Evolutionary conservation across 2,797 vertebrate species (phyloP), one percentile per base, ranked within the genome.

Genomic region (Rhodeus uyekii): DNA sequence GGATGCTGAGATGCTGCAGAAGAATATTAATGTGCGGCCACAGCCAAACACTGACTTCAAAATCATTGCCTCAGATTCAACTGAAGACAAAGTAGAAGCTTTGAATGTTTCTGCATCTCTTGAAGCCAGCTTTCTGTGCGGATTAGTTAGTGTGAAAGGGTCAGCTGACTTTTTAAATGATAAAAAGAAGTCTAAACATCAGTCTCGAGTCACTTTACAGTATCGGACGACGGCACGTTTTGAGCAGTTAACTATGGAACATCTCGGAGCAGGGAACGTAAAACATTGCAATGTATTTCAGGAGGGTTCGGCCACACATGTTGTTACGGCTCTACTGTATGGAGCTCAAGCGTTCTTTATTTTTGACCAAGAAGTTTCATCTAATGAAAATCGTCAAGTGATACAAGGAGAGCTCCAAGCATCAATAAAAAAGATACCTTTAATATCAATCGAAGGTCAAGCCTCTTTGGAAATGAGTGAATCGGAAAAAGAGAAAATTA

Each of bases 301-400:
- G 0, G 0, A 88, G 73, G 3, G 83, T 12, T 14, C 90, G 71
- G 92, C 92, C 46, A 93, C 91, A 50, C 91, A 92, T 84, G 90
- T 92, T 0, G 90, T 92, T 55, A 90, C 91, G 12, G 91, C 22
- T 5, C 53, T 93, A 7, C 83, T 91, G n/a, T 92, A 92, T 79
- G 92, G 92, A 13, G 91, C 90, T 7, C 88, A 92, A 63, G 90
- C 90, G 1, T 92, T 92, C 81, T 92, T 93, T 76, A 86, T 93
- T 14, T 93, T 93, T 87, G 91, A 93, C 27, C 78, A 38, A 34
- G 88, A 90, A 2, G 60, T 89, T 10, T 90, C 89, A 0, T 34
- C 85, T 1, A 34, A 8, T 1, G 90, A 92, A 84, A 7, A 83
- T 27, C 58, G 80, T 27, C 86, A 90, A 80, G 80, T 87, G 3